Evolutionary conservation across 2,888 invertebrate genomes (phyloP).

Genomic region (Eubasilissa splendida): DNA sequence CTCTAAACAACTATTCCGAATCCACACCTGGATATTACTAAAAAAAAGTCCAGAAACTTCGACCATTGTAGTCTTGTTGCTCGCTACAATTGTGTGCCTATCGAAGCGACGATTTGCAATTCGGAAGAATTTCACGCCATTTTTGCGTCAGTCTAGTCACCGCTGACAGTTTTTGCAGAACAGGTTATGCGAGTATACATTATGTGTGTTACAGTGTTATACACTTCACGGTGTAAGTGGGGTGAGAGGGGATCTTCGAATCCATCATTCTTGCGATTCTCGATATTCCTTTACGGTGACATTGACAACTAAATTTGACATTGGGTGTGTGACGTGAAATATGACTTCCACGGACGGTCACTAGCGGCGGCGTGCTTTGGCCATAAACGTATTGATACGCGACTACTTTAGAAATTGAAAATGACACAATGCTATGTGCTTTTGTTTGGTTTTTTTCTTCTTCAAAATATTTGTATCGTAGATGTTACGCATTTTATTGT

Average conservation of each 20-base stretch:
- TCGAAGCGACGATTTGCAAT: conserved; percentile 28
- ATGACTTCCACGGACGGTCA: not conserved
- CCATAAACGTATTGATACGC: not conserved
- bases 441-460: no score
- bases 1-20: not conserved
- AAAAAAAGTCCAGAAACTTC: not conserved
- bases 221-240: not conserved
- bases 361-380: conserved; percentile 25
- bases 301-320: conserved; percentile 16
- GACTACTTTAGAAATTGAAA: no score
- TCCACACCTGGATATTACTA: conserved; percentile 7
- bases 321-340: conserved; percentile 15
- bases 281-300: conserved; percentile 12
- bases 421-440: no score
- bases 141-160: conserved; percentile 29
- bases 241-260: not conserved
- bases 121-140: conserved; percentile 31
- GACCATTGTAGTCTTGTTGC: conserved; percentile 24
- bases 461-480: no score
- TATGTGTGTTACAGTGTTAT: no score
- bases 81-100: conserved; percentile 35
- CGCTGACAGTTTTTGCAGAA: conserved; percentile 6
- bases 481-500: no score
- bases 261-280: conserved; percentile 23
- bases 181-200: conserved; percentile 13